Conservation (phyloP, 2,888 invertebrate genomes). For the Eupithecia subumbrata region DNA sequence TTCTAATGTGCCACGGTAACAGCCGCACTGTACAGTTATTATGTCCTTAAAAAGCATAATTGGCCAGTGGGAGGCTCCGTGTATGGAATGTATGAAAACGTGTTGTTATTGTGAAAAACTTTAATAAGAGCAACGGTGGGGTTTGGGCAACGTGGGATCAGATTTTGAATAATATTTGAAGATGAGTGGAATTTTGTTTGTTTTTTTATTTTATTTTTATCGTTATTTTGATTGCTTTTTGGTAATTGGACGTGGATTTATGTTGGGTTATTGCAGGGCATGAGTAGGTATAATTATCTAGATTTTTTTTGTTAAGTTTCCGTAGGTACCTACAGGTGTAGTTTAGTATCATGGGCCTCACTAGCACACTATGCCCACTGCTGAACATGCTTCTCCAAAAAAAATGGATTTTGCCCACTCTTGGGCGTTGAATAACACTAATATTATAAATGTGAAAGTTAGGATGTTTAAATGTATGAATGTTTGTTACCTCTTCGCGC, state of each 20-base stretch:
- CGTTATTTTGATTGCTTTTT: neutral
- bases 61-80: conserved; percentile 36
- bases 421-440: too few species aligned
- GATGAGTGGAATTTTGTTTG: neutral
- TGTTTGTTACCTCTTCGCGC: too few species aligned
- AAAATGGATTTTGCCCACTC: too few species aligned
- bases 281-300: neutral
- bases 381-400: too few species aligned
- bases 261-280: neutral
- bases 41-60: conserved; percentile 49
- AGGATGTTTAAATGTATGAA: too few species aligned
- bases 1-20: conserved; percentile 13
- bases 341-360: too few species aligned
- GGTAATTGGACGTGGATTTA: neutral
- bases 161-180: neutral
- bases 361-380: too few species aligned
- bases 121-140: conserved; percentile 15
- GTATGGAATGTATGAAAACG: conserved; percentile 46
- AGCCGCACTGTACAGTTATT: conserved; percentile 32
- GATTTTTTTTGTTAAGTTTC: too few species aligned
- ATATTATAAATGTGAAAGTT: too few species aligned
- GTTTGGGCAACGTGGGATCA: conserved; percentile 15
- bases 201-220: neutral
- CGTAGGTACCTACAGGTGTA: too few species aligned
- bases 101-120: conserved; percentile 41